These are phyloP conservation scores for Acrobasis consociella DNA, from an alignment of 2,888 invertebrate species.

Conservation along the genomic window DNA sequence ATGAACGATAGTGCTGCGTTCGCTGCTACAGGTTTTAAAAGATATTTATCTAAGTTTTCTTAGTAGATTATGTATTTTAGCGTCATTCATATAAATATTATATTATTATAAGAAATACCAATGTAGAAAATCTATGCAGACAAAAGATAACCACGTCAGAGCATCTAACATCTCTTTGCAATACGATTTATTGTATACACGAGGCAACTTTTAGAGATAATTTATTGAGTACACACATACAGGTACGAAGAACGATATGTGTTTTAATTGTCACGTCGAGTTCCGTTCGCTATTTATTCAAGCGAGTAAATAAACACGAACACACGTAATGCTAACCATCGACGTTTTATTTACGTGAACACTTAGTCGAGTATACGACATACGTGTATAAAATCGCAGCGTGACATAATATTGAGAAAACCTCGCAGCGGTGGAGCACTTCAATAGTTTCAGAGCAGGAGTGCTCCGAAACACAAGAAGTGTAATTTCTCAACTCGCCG, in stretches of 20 bases:
- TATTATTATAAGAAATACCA: no score
- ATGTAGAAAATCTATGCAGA: not conserved
- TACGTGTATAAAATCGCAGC: conserved; percentile 2
- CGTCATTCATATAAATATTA: no score
- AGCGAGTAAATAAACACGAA: conserved; percentile 7
- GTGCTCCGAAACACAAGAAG: no score
- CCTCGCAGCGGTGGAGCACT: not conserved
- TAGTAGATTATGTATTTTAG: no score
- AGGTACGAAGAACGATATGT: not conserved
- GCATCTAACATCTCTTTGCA: not conserved
- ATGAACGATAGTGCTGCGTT: conserved; percentile 6
- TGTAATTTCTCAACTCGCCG: no score
- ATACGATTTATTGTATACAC: not conserved
- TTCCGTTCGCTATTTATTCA: conserved; percentile 8
- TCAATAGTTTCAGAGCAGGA: not conserved
- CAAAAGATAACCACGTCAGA: not conserved
- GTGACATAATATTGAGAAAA: conserved; percentile 4
- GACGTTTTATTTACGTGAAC: conserved; percentile 9
- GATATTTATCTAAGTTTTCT: not conserved
- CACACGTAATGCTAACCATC: not conserved
- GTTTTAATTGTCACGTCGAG: not conserved
- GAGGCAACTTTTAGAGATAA: not conserved
- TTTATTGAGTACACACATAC: not conserved
- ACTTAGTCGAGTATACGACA: conserved; percentile 1
- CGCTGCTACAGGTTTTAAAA: not conserved